Evolutionary conservation across 2,797 vertebrate species (phyloP), one percentile per base, ranked within the genome.

Genomic region (Enteromius unitaeniatus): DNA sequence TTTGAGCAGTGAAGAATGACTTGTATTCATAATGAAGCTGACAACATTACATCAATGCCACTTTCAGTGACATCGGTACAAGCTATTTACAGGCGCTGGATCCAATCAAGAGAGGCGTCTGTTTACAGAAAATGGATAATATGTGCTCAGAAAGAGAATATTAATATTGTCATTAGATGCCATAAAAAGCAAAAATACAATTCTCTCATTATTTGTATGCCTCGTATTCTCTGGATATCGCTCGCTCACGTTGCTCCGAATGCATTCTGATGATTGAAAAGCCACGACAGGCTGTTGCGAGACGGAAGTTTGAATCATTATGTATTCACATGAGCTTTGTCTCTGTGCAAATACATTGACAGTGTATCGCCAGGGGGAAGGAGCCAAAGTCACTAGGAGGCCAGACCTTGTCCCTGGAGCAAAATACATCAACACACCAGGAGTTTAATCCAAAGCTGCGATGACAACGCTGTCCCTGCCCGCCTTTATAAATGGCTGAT

Each of bases 81-180:
- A 83, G 72, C 62, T 68, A 85, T 83, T 88, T 85, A 81, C 80
- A 73, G 67, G 74, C 69, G 2, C 69, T 79, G 75, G 78, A 81
- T 85, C 62, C 86, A 87, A 87, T 88, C 86, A 86, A 76, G 78
- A 69, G 68, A 72, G 78, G 69, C 83, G 67, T 88, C 81, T 85
- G 87, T 80, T 87, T 87, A 81, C 85, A 85, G 83, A 87, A 88
- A 85, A 65, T 62, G 40, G 37, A 13, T 69, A 85, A 80, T 69
- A 60, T 67, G 68, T 53, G 62, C 67, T 67, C 72, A 69, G 62
- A 68, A 76, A 83, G 78, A 79, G 84, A 87, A 88, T 67, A 78
- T 78, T 85, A 86, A 73, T 81, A 19, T 34, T 70, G 60, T 79
- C 84, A 85, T 85, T 85, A 87, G 83, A 87, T 64, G 80, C 72